Base-by-base conservation (phyloP, 2,888 invertebrate species). In the Oasisia sp. region DNA sequence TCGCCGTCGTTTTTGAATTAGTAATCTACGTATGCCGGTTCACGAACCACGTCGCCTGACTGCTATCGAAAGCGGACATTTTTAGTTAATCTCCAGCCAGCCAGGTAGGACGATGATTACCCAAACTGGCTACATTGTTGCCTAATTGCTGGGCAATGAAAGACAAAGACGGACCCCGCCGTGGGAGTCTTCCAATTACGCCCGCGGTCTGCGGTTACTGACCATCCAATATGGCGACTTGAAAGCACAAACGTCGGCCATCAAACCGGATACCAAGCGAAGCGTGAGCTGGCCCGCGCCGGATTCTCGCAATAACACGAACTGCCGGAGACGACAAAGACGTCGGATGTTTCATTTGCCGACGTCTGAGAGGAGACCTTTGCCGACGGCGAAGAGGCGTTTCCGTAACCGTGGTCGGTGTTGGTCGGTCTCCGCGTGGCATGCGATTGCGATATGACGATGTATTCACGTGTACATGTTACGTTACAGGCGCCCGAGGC, bases 241-340 rank as follows among this genome's bases (percentile, higher is more conserved):
- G 74, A 74, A 74, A 74, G 74, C 74, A 74, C 74, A 74, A 74
- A 74, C n/a, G 74, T 74, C 74, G 74, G 74, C 74, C 14, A 74
- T 74, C 74, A 74, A 74, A 74, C n/a, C 27, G 74, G 19, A n/a
- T 74, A n/a, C 27, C 27, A 19, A 74, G 7, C 74, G 27, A 74
- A 27, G 74, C 74, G 74, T 74, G 74, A 74, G 74, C 27, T 74
- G 4, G 14, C 74, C 27, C 74, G 74, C 74, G 27, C 74, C 74
- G 74, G n/a, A 74, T 74, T 74, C 74, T 74, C 74, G 74, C 74
- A 74, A 74, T 74, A 74, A 74, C 74, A 74, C 74, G 74, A 74
- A 74, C 74, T 74, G 74, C 27, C 5, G 27, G 74, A 19, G 7
- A 74, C 74, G 74, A 74, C 74, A 74, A 74, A 74, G 74, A 74